These are phyloP conservation scores for Tragulus kanchil DNA, from an alignment of 2,113 vertebrate genomes.

Conservation along the genomic window DNA sequence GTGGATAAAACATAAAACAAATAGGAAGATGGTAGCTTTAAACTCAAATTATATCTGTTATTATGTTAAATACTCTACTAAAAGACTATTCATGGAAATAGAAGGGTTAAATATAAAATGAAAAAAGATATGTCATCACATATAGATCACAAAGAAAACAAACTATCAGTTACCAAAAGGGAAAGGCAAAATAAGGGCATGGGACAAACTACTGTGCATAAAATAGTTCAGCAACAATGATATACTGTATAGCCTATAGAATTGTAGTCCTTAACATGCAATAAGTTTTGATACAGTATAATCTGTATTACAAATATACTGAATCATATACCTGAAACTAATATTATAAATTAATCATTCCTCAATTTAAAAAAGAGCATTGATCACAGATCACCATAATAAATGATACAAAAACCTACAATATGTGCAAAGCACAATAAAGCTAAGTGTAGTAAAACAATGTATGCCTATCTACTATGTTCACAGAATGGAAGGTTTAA, in stretches of 20 bases:
- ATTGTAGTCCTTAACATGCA: not conserved
- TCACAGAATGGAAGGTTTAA: not conserved
- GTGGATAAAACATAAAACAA: not conserved
- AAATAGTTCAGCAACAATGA: not conserved
- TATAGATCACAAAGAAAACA: not conserved
- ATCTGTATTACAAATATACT: not conserved
- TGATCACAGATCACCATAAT: not conserved
- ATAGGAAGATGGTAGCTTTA: not conserved
- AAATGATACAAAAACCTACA: not conserved
- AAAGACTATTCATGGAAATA: not conserved
- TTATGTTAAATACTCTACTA: constrained; percentile 9
- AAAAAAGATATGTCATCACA: not conserved
- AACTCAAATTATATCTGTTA: constrained; percentile 6
- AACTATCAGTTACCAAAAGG: not conserved
- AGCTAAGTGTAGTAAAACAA: not conserved
- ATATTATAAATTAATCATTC: not conserved
- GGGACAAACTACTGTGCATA: not conserved
- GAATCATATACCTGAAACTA: not conserved
- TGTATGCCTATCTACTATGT: not conserved
- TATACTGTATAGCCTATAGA: not conserved
- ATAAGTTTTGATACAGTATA: not conserved
- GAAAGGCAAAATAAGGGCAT: not conserved
- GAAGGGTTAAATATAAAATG: not conserved
- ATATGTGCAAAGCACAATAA: not conserved
- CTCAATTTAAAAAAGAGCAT: not conserved